These are phyloP conservation scores for Apamea crenata DNA, from an alignment of 2,888 invertebrate genomes.

Conservation along the genomic window DNA sequence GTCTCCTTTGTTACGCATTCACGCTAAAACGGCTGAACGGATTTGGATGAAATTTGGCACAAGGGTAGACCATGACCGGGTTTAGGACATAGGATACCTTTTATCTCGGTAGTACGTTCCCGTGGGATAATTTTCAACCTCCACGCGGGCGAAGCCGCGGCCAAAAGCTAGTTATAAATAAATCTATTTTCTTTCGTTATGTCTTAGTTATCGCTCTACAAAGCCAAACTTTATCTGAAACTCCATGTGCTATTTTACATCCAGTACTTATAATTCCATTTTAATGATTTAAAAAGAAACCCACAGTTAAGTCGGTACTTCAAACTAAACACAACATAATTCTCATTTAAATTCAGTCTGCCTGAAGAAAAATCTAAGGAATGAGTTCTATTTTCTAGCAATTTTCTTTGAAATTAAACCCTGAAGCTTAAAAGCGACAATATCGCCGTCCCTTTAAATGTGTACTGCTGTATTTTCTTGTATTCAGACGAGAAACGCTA, in stretches of 20 bases:
- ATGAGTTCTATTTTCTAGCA: slow-evolving; percentile 38
- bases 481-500: slow-evolving; percentile 51
- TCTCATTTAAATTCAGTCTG: slow-evolving; percentile 28
- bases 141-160: not conserved
- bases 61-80: no score
- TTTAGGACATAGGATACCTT: not conserved
- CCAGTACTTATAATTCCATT: not conserved
- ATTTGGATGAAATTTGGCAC: not conserved
- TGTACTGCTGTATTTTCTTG: slow-evolving; percentile 54
- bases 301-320: not conserved
- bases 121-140: not conserved
- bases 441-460: slow-evolving; percentile 50
- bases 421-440: slow-evolving; percentile 43
- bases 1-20: not conserved
- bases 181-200: not conserved
- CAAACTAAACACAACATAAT: slow-evolving; percentile 28
- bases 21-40: not conserved
- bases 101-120: not conserved
- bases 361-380: slow-evolving; percentile 39
- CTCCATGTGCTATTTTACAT: not conserved
- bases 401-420: slow-evolving; percentile 58
- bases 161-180: not conserved
- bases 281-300: not conserved
- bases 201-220: not conserved
- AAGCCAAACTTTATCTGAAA: not conserved